These are phyloP conservation scores for Maniola hyperantus DNA, from an alignment of 2,888 invertebrate species.

Conservation along the genomic window DNA sequence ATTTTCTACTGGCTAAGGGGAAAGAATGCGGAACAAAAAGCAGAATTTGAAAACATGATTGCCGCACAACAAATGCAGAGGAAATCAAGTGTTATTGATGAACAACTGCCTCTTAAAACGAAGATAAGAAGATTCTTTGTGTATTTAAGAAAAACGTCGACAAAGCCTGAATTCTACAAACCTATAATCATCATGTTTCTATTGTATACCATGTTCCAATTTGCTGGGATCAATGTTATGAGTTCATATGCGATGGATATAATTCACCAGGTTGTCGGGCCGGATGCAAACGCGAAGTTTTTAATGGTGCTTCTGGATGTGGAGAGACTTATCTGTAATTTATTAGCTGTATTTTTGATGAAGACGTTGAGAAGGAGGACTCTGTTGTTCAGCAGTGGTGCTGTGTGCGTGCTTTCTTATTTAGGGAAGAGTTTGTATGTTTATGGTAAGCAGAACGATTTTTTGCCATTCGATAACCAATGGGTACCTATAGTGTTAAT, in stretches of 20 bases:
- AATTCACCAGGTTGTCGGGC: slow-evolving; percentile 82
- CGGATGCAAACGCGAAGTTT: slow-evolving; percentile 83
- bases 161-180: slow-evolving; percentile 81
- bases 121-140: slow-evolving; percentile 52
- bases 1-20: slow-evolving; percentile 82
- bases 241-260: slow-evolving; percentile 87
- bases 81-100: slow-evolving; percentile 59
- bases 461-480: slow-evolving; percentile 60
- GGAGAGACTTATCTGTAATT: slow-evolving; percentile 83
- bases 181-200: slow-evolving; percentile 84
- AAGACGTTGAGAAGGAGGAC: slow-evolving; percentile 83
- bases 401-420: slow-evolving; percentile 83
- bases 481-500: slow-evolving; percentile 78
- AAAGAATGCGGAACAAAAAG: slow-evolving; percentile 57
- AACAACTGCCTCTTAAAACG: slow-evolving; percentile 49
- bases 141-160: slow-evolving; percentile 57
- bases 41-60: slow-evolving; percentile 76
- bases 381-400: slow-evolving; percentile 82
- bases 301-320: slow-evolving; percentile 85
- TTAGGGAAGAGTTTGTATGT: slow-evolving; percentile 77
- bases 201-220: slow-evolving; percentile 85
- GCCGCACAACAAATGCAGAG: slow-evolving; percentile 63
- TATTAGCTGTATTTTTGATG: slow-evolving; percentile 83
- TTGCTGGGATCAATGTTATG: slow-evolving; percentile 87
- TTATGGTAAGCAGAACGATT: slow-evolving; percentile 58